Evolutionary conservation across 2,888 invertebrate genomes (phyloP).

Genomic region (Rhogogaster chlorosoma): DNA sequence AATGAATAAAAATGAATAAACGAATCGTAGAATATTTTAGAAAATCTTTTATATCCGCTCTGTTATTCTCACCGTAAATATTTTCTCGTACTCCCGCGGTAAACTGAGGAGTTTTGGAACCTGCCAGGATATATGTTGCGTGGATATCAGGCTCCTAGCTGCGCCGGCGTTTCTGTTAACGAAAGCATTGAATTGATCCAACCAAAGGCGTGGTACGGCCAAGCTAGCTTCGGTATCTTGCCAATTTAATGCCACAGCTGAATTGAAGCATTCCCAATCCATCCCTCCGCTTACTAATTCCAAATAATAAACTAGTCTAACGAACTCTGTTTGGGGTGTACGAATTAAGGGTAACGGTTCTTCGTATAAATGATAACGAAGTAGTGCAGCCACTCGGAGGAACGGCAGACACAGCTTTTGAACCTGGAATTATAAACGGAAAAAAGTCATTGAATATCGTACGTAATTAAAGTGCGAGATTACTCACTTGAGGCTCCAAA

Average conservation of each 20-base stretch:
- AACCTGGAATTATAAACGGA: slow-evolving; percentile 78
- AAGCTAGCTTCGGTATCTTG: slow-evolving; percentile 77
- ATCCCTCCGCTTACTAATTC: slow-evolving; percentile 86
- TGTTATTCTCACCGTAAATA: slow-evolving; percentile 85
- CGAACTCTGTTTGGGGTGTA: slow-evolving; percentile 86
- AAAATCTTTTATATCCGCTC: slow-evolving; percentile 21
- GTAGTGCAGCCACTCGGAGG: slow-evolving; percentile 89
- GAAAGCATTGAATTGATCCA: slow-evolving; percentile 83
- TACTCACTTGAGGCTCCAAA: slow-evolving; percentile 62
- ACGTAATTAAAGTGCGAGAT: background rate
- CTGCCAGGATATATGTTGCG: slow-evolving; percentile 89
- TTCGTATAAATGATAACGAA: slow-evolving; percentile 91
- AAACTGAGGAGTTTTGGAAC: slow-evolving; percentile 91
- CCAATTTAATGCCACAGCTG: slow-evolving; percentile 83
- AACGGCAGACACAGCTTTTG: slow-evolving; percentile 91
- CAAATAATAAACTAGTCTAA: slow-evolving; percentile 87
- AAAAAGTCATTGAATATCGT: slow-evolving; percentile 30
- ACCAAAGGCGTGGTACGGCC: slow-evolving; percentile 84
- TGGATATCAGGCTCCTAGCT: slow-evolving; percentile 85
- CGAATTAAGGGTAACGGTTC: slow-evolving; percentile 86
- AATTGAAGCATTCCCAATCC: slow-evolving; percentile 84
- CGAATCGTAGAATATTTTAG: too few relatives aligned
- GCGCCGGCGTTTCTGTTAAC: slow-evolving; percentile 79
- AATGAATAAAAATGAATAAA: too few relatives aligned
- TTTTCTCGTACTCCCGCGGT: slow-evolving; percentile 94